phyloP scores from a whole-genome alignment of 2,797 vertebrate genomes.

The Garrulus glandarius region DNA sequence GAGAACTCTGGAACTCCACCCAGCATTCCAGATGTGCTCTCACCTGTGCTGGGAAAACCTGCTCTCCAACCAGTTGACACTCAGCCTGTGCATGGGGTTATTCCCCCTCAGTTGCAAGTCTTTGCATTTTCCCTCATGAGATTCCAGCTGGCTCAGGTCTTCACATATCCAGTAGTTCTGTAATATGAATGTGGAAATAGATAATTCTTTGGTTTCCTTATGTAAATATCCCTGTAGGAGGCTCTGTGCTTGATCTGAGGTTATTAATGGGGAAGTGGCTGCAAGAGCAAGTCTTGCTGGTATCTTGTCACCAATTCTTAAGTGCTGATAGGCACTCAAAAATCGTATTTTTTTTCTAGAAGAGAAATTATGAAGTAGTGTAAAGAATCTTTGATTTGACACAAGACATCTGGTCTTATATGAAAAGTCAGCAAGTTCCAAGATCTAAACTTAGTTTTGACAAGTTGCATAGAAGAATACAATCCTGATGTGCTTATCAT shows the following conservation, averaged over 20 bases:
- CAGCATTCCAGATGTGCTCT: neutral
- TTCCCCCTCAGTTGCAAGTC: neutral
- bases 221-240: neutral
- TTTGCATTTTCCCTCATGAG: neutral
- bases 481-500: neutral
- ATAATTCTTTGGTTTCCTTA: neutral
- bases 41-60: neutral
- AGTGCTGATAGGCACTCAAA: neutral
- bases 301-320: neutral
- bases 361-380: neutral
- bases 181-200: neutral
- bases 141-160: neutral
- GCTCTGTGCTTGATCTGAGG: neutral
- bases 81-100: neutral
- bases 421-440: neutral
- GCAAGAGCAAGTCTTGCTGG: neutral
- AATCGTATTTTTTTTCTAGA: neutral
- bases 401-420: neutral
- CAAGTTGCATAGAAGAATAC: neutral
- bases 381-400: neutral
- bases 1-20: neutral
- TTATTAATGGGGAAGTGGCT: neutral
- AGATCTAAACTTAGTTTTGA: neutral
- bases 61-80: neutral
- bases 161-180: neutral